Conservation (phyloP, 2,888 invertebrate species). For the Heteromurus nitidus region DNA sequence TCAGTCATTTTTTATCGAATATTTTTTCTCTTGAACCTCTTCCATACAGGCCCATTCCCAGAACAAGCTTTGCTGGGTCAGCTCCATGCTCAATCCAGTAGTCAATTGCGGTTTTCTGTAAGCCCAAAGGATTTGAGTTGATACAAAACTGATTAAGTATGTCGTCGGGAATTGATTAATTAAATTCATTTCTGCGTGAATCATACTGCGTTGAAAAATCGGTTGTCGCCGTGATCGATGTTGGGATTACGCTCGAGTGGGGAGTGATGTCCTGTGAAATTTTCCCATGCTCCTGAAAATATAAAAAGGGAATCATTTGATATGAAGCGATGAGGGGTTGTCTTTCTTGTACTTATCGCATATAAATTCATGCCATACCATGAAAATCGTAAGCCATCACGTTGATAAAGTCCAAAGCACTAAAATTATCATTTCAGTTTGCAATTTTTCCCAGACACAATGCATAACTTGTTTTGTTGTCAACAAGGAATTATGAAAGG, state of each 20-base stretch:
- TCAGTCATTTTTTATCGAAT: too few relatives aligned
- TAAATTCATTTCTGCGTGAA: neutral
- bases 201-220: constrained; percentile 76
- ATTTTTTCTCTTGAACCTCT: constrained; percentile 77
- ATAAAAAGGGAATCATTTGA: neutral
- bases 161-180: neutral
- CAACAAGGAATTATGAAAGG: too few relatives aligned
- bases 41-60: constrained; percentile 85
- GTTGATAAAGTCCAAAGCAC: constrained; percentile 81
- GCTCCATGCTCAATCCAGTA: constrained; percentile 80
- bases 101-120: constrained; percentile 77
- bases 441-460: too few relatives aligned
- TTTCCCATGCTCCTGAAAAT: constrained; percentile 78
- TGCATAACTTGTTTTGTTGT: too few relatives aligned
- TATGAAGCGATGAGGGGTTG: neutral
- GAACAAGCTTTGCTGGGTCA: constrained; percentile 80
- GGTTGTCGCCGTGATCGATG: constrained; percentile 74
- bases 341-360: neutral
- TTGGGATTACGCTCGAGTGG: constrained; percentile 78
- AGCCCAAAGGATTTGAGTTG: neutral
- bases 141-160: neutral
- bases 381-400: constrained; percentile 86
- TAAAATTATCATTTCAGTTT: too few relatives aligned
- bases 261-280: constrained; percentile 81
- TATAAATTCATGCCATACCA: constrained; percentile 76